phyloP scores from a whole-genome alignment of 2,888 invertebrate species.

The Abrostola tripartita region DNA sequence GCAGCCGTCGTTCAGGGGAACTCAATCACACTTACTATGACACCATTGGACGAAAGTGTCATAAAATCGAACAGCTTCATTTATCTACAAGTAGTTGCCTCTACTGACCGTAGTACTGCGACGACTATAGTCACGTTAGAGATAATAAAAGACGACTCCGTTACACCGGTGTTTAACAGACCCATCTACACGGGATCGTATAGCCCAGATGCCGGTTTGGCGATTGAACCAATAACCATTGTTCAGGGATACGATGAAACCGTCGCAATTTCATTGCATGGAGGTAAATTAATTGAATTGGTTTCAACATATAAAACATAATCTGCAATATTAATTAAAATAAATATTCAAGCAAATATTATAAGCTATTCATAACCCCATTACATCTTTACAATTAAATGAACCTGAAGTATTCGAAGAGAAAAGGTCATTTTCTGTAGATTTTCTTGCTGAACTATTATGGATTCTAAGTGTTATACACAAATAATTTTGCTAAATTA shows the following conservation, averaged over 20 bases:
- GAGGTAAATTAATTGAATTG: constrained; percentile 66
- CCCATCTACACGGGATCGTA: constrained; percentile 71
- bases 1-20: constrained; percentile 56
- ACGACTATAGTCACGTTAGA: constrained; percentile 69
- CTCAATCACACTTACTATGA: constrained; percentile 67
- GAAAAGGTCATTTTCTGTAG: no score
- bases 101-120: constrained; percentile 59
- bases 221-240: constrained; percentile 65
- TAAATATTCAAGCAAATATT: no score
- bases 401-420: no score
- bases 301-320: no score
- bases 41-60: constrained; percentile 57
- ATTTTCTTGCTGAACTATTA: no score
- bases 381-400: no score
- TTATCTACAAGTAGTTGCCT: constrained; percentile 66
- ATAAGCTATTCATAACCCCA: no score
- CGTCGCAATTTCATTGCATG: constrained; percentile 63
- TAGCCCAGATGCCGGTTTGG: constrained; percentile 59
- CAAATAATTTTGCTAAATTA: background rate
- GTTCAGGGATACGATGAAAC: constrained; percentile 74
- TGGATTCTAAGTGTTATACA: no score
- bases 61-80: constrained; percentile 70
- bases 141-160: constrained; percentile 73
- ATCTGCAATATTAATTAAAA: no score
- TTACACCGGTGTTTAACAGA: constrained; percentile 72